A percentile compares a stretch with the other conserved stretches of the same genome.
These are phyloP conservation scores for Asobara japonica DNA, from an alignment of 1,140 invertebrate genomes.

Conservation along the genomic window DNA sequence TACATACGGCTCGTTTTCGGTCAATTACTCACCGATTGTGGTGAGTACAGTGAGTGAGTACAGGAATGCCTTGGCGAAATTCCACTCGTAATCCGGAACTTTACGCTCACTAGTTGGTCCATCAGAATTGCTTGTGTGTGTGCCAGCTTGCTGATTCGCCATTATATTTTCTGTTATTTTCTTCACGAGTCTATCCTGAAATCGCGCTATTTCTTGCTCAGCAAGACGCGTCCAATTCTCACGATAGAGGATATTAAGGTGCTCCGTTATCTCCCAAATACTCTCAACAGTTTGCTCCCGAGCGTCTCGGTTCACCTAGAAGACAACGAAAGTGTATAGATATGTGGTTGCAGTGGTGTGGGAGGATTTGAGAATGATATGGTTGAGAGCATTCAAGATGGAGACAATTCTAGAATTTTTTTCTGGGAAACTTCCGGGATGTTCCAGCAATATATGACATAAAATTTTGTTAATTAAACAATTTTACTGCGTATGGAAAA, in stretches of 20 bases:
- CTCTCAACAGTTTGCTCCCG: constrained; percentile 83
- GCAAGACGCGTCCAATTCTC: constrained; percentile 94
- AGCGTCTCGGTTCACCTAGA: constrained; percentile 69
- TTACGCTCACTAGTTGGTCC: constrained; percentile 46
- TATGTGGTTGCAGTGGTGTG: too few species aligned
- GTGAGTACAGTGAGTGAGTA: constrained; percentile 96
- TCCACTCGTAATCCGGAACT: constrained; percentile 80
- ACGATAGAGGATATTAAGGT: constrained; percentile 91
- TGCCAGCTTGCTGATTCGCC: constrained; percentile 61
- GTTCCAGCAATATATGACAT: too few species aligned
- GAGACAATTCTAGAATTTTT: too few species aligned
- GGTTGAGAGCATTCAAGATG: too few species aligned
- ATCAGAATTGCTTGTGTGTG: constrained; percentile 51
- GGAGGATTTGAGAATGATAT: too few species aligned
- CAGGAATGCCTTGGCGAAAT: constrained; percentile 91
- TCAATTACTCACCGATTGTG: constrained; percentile 86
- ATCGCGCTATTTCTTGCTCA: constrained; percentile 85
- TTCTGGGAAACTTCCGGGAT: too few species aligned
- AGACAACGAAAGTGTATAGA: too few species aligned
- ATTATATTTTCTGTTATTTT: constrained; percentile 80
- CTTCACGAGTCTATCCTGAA: constrained; percentile 87
- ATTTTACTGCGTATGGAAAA: too few species aligned
- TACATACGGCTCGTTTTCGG: neutral
- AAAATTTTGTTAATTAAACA: too few species aligned
- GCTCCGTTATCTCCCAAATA: constrained; percentile 95